Conservation (phyloP, 64 coral and sea anemone genomes). For the Hydrozoanthus tunicans region DNA sequence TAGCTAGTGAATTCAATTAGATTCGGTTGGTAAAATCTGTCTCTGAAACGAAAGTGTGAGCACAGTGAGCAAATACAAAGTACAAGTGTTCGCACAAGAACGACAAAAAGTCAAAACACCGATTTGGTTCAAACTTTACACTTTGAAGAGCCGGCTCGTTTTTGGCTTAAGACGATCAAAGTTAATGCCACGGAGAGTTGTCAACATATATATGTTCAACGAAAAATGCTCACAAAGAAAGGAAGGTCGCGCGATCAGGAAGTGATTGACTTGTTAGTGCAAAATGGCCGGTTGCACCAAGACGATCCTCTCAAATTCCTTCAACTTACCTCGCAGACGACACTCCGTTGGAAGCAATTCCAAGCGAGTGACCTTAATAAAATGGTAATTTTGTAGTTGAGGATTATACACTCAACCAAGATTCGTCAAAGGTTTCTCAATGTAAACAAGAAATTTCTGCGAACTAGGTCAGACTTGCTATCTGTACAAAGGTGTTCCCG, state of each 20-base stretch:
- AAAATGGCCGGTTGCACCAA: conserved; percentile 46
- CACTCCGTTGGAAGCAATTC: neutral
- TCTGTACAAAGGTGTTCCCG: conserved; percentile 45
- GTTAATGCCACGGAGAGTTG: neutral
- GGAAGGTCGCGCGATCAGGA: conserved; percentile 33
- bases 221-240: neutral
- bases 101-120: neutral
- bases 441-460: conserved; percentile 51
- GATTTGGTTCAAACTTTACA: neutral
- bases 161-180: conserved; percentile 7
- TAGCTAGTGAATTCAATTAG: neutral
- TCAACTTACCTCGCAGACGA: neutral
- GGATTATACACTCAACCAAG: conserved; percentile 1
- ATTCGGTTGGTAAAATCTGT: neutral
- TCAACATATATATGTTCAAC: neutral
- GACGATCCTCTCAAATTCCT: neutral
- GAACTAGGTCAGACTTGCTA: neutral
- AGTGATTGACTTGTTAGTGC: conserved; percentile 28
- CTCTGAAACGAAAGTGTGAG: neutral
- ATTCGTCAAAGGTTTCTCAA: neutral
- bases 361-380: neutral
- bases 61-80: neutral
- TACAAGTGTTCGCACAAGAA: neutral
- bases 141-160: neutral
- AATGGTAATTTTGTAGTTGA: conserved; percentile 12